Base-by-base conservation (phyloP, 2,888 invertebrate species). In the Pyrochroa serraticornis region DNA sequence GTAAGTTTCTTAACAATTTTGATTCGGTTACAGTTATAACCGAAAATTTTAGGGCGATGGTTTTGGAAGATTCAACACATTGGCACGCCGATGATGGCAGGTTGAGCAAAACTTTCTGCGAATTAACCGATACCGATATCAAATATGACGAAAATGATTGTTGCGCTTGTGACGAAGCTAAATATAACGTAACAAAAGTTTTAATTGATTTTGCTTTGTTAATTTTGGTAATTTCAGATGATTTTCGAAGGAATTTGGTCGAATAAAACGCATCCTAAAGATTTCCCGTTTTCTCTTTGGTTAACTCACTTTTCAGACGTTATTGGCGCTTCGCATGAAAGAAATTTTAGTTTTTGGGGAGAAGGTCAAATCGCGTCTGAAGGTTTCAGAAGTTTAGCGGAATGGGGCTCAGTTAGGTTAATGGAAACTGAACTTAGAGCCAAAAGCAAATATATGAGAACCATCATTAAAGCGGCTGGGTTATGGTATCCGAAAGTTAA, bases 251-350 rank as follows among this genome's bases (percentile, higher is more conserved):
- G 98, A 0, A 84, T 95, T 50, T 99, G 98, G 98, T 96, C 97
- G 0, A 87, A 92, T 67, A 87, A 90, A 73, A 96, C 97, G 0
- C 98, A 99, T 78, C 97, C 98, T 0, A 97, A 92, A 80, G 92
- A 97, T 79, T 99, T 93, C 80, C 98, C 98, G 0, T 86, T 85
- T 73, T 91, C 93, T 36, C 82, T 91, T 62, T 95, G 94, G 90
- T 80, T 95, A 60, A 93, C 96, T 0, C 96, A 97, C 80, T 99
- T 98, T 83, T 97, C 97, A 0, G 97, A 98, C 78, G 87, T 99
- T 8, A 92, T 99, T 71, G 97, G 96, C 1, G 96, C 95, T 22
- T 92, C 96, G 0, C 98, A 99, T 75, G 90, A 90, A 30, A 85
- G 87, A 38, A 93, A 94, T 76, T 92, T 91, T 71, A 87, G 89